phyloP scores from a whole-genome alignment of 2,888 invertebrate genomes.

The Acanthoscelides obtectus region DNA sequence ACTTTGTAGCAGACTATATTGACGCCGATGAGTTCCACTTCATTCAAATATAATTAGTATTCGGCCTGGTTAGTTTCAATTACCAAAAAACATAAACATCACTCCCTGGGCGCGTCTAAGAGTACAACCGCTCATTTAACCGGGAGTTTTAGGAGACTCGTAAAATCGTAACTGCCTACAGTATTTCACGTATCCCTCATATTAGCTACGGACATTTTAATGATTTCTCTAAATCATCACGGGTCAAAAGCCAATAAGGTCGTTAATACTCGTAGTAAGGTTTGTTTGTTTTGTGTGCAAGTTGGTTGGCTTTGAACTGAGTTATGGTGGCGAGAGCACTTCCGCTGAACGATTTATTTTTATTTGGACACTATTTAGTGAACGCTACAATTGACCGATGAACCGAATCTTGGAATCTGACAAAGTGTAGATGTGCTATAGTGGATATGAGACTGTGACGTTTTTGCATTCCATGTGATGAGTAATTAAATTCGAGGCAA shows the following conservation, averaged over 20 bases:
- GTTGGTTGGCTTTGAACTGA: not conserved
- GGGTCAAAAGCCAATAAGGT: not conserved
- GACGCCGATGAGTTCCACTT: not conserved
- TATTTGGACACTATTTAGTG: not conserved
- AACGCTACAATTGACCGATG: too few species aligned
- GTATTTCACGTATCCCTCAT: not conserved
- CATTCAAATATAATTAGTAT: not conserved
- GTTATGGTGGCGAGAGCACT: not conserved
- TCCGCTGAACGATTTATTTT: not conserved
- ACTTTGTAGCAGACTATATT: not conserved
- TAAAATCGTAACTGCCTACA: not conserved
- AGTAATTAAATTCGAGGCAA: too few species aligned
- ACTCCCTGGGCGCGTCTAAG: not conserved
- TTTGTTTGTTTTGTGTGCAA: not conserved
- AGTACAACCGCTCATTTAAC: not conserved
- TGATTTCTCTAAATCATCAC: not conserved
- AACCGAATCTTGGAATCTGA: too few species aligned
- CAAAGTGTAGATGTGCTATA: too few species aligned
- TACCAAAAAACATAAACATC: not conserved
- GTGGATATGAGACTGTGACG: too few species aligned
- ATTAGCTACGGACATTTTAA: not conserved
- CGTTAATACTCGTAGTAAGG: not conserved
- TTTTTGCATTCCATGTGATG: too few species aligned
- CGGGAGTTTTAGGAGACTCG: not conserved
- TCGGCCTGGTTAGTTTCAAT: not conserved